Evolutionary conservation across 1,140 invertebrate genomes (phyloP).

Genomic region (Tetramorium parvispinum): DNA sequence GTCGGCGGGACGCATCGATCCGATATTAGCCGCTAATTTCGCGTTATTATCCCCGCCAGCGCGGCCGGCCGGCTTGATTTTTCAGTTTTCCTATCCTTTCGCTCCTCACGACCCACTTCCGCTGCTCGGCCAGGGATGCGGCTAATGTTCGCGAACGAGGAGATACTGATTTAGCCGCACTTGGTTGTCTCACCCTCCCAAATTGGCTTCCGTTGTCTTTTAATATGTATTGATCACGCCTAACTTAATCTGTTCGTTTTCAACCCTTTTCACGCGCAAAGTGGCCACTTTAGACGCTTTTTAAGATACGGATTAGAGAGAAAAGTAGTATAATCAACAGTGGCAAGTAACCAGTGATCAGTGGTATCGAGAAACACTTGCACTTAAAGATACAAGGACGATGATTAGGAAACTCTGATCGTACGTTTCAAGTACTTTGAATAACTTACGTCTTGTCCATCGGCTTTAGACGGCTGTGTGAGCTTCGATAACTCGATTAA

Average conservation of each 20-base stretch:
- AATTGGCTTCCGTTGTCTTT: not conserved
- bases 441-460: not conserved
- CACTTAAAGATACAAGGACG: not conserved
- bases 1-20: slow-evolving; percentile 80
- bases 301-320: not conserved
- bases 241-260: not conserved
- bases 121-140: slow-evolving; percentile 1
- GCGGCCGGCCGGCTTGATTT: slow-evolving; percentile 71
- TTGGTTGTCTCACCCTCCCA: not conserved
- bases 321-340: not conserved
- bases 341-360: not conserved
- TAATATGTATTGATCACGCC: not conserved
- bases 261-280: not conserved
- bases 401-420: not conserved
- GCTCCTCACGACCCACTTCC: slow-evolving; percentile 35
- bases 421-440: not conserved
- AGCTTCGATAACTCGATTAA: slow-evolving; percentile 13
- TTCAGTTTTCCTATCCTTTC: slow-evolving; percentile 77
- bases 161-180: not conserved
- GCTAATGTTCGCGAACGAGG: not conserved
- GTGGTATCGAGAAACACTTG: not conserved
- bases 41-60: slow-evolving; percentile 79
- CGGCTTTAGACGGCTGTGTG: not conserved
- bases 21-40: slow-evolving; percentile 85
- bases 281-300: not conserved